phyloP scores from a whole-genome alignment of 2,888 invertebrate genomes.

The Ditylenchus weischeri region DNA sequence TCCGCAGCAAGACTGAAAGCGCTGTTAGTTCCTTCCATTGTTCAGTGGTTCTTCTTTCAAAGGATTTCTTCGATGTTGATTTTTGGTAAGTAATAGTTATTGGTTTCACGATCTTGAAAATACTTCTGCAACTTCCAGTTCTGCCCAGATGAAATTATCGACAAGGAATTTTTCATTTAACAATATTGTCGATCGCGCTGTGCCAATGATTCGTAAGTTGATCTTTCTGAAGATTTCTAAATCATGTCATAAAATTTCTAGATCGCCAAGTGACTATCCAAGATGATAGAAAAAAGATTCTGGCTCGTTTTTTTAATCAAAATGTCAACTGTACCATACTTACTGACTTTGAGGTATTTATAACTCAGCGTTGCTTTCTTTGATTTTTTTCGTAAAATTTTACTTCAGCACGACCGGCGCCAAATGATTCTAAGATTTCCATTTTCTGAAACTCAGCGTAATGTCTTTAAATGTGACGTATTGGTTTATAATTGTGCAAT shows the following conservation, averaged over 20 bases:
- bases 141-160: constrained; percentile 20
- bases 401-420: constrained; percentile 23
- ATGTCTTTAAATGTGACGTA: not conserved
- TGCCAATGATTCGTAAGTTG: constrained; percentile 14
- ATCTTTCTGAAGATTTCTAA: too few species aligned
- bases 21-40: constrained; percentile 11
- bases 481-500: too few species aligned
- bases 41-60: constrained; percentile 12
- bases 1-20: constrained; percentile 5
- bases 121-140: constrained; percentile 7
- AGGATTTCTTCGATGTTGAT: constrained; percentile 23
- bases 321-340: constrained; percentile 15
- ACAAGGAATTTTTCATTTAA: constrained; percentile 22
- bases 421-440: constrained; percentile 27
- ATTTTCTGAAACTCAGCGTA: constrained; percentile 18
- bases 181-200: constrained; percentile 18
- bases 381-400: too few species aligned
- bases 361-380: too few species aligned
- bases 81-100: constrained; percentile 17
- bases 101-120: not conserved
- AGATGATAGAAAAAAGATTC: constrained; percentile 12
- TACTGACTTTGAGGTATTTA: constrained; percentile 24
- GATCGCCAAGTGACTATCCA: constrained; percentile 11
- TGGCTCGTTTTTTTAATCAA: constrained; percentile 21
- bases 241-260: too few species aligned